These are phyloP conservation scores for Cochlearius cochlearius DNA, from an alignment of 2,113 vertebrate genomes.

Conservation along the genomic window DNA sequence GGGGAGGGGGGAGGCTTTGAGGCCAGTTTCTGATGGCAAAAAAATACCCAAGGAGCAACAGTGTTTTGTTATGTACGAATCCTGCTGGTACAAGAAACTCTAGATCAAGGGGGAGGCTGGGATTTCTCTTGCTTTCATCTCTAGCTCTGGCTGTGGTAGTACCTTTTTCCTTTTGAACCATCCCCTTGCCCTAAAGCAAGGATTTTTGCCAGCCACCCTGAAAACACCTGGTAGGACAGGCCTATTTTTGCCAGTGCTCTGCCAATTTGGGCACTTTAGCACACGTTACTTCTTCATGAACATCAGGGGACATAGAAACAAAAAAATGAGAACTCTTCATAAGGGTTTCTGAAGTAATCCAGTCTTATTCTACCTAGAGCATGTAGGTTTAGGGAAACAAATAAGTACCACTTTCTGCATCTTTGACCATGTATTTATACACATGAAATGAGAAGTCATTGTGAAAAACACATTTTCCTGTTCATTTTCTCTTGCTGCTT, in stretches of 20 bases:
- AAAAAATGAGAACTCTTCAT: neutral
- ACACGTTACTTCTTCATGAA: neutral
- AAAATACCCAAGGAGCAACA: neutral
- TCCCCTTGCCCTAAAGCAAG: neutral
- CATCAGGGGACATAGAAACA: neutral
- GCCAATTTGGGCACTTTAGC: neutral
- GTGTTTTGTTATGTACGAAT: fast-evolving
- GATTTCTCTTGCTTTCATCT: neutral
- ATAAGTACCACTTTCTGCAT: neutral
- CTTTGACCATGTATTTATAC: neutral
- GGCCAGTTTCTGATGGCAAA: neutral
- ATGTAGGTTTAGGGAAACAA: neutral
- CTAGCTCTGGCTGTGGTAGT: neutral
- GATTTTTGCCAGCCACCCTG: neutral
- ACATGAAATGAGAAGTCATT: neutral
- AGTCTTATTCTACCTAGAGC: neutral
- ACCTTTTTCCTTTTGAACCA: neutral
- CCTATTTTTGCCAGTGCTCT: neutral
- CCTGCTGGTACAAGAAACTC: neutral
- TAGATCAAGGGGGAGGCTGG: neutral
- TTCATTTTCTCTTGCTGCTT: neutral
- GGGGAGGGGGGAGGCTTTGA: neutral
- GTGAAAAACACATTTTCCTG: neutral
- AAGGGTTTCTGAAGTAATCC: neutral
- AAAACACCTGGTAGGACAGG: neutral